A percentile compares a stretch with the other conserved stretches of the same genome.
Conservation (phyloP, 1,140 invertebrate genomes). For the Penaeus chinensis region DNA sequence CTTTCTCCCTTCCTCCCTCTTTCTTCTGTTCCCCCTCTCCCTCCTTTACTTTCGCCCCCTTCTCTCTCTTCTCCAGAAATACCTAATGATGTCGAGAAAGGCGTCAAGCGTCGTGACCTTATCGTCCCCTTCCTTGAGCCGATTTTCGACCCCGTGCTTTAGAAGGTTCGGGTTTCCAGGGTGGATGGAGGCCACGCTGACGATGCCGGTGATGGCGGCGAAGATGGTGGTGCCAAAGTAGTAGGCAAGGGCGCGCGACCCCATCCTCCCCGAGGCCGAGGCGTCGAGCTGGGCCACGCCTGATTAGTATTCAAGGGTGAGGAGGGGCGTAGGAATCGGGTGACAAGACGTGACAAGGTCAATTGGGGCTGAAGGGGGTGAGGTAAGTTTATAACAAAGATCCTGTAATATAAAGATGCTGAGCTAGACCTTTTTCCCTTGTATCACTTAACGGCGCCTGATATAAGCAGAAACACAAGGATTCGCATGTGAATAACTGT, state of each 20-base stretch:
- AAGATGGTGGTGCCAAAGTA: constrained; percentile 48
- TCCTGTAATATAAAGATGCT: no score
- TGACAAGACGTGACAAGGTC: not conserved
- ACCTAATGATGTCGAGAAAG: constrained; percentile 50
- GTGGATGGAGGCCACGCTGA: constrained; percentile 43
- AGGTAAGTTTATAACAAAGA: no score
- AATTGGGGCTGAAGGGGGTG: not conserved
- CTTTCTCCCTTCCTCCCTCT: no score
- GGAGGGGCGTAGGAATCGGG: not conserved
- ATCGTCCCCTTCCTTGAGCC: not conserved
- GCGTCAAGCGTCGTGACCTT: constrained; percentile 44
- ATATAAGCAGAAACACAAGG: no score
- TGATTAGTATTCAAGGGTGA: not conserved
- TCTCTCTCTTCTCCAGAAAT: not conserved
- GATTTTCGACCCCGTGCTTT: not conserved
- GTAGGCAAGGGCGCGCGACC: constrained; percentile 37
- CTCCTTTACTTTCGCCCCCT: not conserved
- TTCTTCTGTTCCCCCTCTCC: no score
- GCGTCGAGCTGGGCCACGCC: constrained; percentile 53
- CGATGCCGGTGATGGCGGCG: constrained; percentile 36
- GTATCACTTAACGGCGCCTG: no score
- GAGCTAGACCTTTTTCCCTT: no score
- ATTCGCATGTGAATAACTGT: no score
- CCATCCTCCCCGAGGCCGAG: constrained; percentile 48
- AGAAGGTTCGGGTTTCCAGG: constrained; percentile 37